Percentiles rank a stretch among this genome's conserved stretches.
Conservation (phyloP, 2,797 vertebrate species). For the Argentina silus region DNA sequence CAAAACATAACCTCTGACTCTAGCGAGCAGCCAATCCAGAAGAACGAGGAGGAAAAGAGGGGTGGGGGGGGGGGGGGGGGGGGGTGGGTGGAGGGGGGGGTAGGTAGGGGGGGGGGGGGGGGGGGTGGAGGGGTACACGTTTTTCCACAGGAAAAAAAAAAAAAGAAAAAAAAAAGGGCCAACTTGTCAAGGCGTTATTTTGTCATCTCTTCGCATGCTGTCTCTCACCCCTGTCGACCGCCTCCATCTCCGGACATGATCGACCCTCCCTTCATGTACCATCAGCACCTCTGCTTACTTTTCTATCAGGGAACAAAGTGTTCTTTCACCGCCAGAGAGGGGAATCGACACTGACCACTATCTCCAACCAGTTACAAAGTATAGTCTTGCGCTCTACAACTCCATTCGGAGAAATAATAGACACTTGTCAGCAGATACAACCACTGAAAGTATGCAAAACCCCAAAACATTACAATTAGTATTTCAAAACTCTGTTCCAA, state of each 20-base stretch:
- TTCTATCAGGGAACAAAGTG: constrained; percentile 65
- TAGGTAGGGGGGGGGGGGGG: not conserved
- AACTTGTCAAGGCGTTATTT: constrained; percentile 72
- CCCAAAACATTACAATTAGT: too few species aligned
- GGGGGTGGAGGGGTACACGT: constrained; percentile 55
- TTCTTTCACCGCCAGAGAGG: constrained; percentile 58
- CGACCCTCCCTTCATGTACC: constrained; percentile 37
- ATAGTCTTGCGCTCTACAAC: not conserved
- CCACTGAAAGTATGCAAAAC: too few species aligned
- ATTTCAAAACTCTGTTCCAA: not conserved
- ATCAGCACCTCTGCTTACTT: constrained; percentile 54
- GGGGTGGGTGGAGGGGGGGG: constrained; percentile 42
- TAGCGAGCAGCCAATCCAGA: constrained; percentile 71
- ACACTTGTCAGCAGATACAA: too few species aligned
- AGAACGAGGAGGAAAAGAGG: constrained; percentile 23
- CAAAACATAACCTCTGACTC: constrained; percentile 82
- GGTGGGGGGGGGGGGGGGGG: not conserved
- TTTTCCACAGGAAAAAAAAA: constrained; percentile 45
- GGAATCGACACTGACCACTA: constrained; percentile 58
- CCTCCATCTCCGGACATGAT: constrained; percentile 38
- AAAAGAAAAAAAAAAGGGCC: constrained; percentile 57
- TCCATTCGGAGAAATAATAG: too few species aligned
- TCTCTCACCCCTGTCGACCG: constrained; percentile 26
- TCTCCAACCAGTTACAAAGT: not conserved
- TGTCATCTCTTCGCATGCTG: constrained; percentile 50